Evolutionary conservation across 2,113 vertebrate genomes (phyloP).

Genomic region (Sphyrna mokarran): DNA sequence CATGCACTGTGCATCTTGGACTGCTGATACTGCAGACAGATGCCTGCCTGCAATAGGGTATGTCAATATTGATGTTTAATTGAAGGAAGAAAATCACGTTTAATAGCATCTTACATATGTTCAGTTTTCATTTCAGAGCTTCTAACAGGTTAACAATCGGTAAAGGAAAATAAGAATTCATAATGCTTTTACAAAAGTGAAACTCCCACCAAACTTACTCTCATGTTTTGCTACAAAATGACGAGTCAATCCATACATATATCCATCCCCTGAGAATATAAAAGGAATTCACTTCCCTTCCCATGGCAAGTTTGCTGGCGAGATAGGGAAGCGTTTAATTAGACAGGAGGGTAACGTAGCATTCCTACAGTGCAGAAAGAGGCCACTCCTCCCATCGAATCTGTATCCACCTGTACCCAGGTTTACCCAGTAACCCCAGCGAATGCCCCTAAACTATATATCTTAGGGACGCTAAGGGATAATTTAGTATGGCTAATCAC

Average conservation of each 20-base stretch:
- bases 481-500: no score
- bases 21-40: neutral
- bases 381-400: no score
- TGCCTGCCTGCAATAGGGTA: neutral
- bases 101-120: neutral
- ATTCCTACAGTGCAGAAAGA: no score
- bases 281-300: neutral
- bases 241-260: neutral
- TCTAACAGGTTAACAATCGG: neutral
- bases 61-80: neutral
- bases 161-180: neutral
- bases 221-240: neutral
- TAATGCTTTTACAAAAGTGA: neutral
- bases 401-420: no score
- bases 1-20: neutral
- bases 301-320: no score
- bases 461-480: no score
- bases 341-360: no score
- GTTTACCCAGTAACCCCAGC: no score
- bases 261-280: neutral
- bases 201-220: neutral
- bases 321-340: no score
- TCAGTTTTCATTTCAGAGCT: neutral
- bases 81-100: neutral
- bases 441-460: no score